phyloP scores from a whole-genome alignment of 1,140 invertebrate species.

The Rhizoglyphus robini region DNA sequence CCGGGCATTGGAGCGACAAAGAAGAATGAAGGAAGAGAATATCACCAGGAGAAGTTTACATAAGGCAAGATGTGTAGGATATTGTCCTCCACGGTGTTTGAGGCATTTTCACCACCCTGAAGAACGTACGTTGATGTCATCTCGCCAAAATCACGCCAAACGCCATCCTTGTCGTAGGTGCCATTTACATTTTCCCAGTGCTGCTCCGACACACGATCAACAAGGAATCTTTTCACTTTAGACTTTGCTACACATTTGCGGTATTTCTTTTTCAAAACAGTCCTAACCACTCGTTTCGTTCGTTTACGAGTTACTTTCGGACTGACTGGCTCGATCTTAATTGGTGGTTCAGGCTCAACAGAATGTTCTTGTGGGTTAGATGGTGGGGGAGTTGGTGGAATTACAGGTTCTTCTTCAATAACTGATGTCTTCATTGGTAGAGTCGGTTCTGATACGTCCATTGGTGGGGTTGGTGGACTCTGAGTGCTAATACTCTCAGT shows the following conservation, averaged over 20 bases:
- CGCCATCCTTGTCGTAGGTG: conserved; percentile 8
- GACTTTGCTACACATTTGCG: neutral
- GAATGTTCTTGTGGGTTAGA: neutral
- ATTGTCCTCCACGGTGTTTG: neutral
- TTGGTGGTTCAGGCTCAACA: neutral
- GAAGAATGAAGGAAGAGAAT: no score
- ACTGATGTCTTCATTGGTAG: neutral
- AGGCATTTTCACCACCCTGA: neutral
- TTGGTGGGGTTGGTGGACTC: neutral
- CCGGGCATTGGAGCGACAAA: no score
- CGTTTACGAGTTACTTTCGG: neutral
- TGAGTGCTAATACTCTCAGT: no score
- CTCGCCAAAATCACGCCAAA: conserved; percentile 14
- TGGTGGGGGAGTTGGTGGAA: neutral
- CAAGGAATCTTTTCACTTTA: neutral
- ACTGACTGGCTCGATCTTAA: neutral
- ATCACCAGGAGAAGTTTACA: conserved; percentile 13
- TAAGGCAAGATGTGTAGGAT: conserved; percentile 18
- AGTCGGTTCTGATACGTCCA: neutral
- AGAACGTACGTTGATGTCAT: conserved; percentile 5
- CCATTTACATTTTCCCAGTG: conserved; percentile 16
- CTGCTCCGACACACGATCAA: neutral
- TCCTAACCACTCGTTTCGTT: neutral
- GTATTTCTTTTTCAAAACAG: neutral
- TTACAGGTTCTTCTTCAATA: neutral